phyloP scores from a whole-genome alignment of 2,113 vertebrate genomes.

The Anoplopoma fimbria region DNA sequence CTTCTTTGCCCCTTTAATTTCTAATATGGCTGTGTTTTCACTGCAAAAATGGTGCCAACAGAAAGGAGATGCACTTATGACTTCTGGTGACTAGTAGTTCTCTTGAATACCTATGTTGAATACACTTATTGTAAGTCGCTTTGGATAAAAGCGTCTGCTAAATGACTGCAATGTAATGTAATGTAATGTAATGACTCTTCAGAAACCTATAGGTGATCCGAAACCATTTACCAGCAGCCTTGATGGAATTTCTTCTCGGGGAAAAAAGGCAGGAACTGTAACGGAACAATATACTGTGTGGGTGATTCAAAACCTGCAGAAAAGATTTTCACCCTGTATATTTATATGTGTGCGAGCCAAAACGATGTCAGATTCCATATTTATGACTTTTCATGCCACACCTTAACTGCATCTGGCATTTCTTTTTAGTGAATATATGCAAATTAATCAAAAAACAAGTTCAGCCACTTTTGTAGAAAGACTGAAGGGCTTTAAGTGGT shows the following conservation, averaged over 20 bases:
- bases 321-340: background rate
- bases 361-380: background rate
- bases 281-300: background rate
- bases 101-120: too few species aligned
- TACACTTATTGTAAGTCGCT: too few species aligned
- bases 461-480: background rate
- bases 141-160: too few species aligned
- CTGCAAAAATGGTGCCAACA: too few species aligned
- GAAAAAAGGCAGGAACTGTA: constrained; percentile 7
- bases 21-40: too few species aligned
- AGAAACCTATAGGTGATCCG: too few species aligned
- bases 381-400: background rate
- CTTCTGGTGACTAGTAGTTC: too few species aligned
- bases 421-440: background rate
- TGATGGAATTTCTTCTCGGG: constrained; percentile 8
- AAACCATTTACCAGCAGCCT: background rate
- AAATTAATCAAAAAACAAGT: background rate
- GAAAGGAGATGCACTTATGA: too few species aligned
- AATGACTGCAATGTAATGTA: too few species aligned
- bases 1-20: too few species aligned
- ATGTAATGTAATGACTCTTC: too few species aligned
- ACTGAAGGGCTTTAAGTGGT: too few species aligned
- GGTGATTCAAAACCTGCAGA: background rate
- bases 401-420: background rate
- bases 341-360: background rate